phyloP scores from a whole-genome alignment of 2,113 vertebrate genomes.

The Cepphus grylle region DNA sequence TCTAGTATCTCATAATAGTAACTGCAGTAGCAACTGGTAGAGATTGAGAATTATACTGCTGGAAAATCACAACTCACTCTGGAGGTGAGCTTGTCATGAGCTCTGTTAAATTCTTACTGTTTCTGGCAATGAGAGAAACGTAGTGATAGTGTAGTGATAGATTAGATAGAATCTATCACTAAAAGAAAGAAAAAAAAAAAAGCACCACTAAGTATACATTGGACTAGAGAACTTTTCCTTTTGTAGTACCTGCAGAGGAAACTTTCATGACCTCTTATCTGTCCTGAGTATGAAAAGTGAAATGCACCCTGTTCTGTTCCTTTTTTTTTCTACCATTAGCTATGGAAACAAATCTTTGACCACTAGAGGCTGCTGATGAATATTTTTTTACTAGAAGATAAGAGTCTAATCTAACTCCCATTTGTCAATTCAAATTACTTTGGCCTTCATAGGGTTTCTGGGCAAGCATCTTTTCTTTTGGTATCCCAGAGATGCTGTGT shows the following conservation, averaged over 20 bases:
- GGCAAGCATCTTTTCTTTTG: too few species aligned
- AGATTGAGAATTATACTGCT: neutral
- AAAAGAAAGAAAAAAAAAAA: too few species aligned
- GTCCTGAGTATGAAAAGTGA: neutral
- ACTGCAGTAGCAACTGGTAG: neutral
- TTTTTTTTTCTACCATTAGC: neutral
- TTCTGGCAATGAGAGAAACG: neutral
- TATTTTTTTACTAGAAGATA: too few species aligned
- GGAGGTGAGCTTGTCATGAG: neutral
- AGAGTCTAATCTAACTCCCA: too few species aligned
- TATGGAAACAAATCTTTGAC: too few species aligned
- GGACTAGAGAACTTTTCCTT: neutral
- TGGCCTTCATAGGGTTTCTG: too few species aligned
- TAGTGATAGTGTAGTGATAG: neutral
- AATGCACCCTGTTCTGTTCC: neutral
- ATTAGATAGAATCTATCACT: too few species aligned
- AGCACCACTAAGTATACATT: neutral
- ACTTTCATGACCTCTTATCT: neutral
- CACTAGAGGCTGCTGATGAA: too few species aligned
- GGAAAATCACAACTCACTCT: neutral
- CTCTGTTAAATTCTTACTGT: neutral
- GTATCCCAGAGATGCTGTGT: too few species aligned
- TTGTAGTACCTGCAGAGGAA: neutral
- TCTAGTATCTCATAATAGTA: neutral
- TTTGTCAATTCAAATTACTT: too few species aligned